Evolutionary conservation across 2,888 invertebrate genomes (phyloP), one percentile per base, ranked within the genome.

Genomic region (Carterocephalus palaemon): DNA sequence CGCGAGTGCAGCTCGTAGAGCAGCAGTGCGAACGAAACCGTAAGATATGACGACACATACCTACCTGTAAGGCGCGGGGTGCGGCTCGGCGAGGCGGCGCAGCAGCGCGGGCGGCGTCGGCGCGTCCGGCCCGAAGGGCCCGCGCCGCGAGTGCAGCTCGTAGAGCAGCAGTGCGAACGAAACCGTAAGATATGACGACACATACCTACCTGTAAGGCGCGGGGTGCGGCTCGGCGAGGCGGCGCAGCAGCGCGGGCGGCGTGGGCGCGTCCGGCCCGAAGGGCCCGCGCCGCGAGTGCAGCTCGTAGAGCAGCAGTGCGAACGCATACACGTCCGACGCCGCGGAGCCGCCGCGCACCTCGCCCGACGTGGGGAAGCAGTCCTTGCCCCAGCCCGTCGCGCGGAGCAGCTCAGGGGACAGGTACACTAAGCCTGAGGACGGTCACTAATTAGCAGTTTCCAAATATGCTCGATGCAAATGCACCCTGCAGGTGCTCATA

Each of bases 281-380:
- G 0, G 97, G 96, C 0, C 97, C 97, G 48, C 92, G 90, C 0
- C 97, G 86, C 7, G 94, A 92, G 67, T 96, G 93, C 55, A 97
- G 89, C 78, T 97, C 97, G 70, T 95, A 96, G 31, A 98, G 83
- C 36, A 97, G 91, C 34, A 97, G 92, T 0, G 92, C 94, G 71
- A 98, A 97, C 1, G 95, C 94, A 70, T 95, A 95, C 23, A 94
- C 90, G 70, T 96, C 96, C 0, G 93, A 95, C 57, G 92, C 92
- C 57, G 93, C 93, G 0, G 90, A 89, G 1, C 92, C 94, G 48
- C 67, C 56, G 53, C 75, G 57, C 57, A 72, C 48, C 73, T 89
- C 67, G 62, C 62, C 66, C 0, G 67, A 52, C 4, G n/a, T n/a
- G 2, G 73, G 67, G 17, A 61, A 63, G 9, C 67, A 58, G 23